Evolutionary conservation across 2,113 vertebrate species (phyloP), one percentile per base, ranked within the genome.

Genomic region (Lamprotornis superbus): DNA sequence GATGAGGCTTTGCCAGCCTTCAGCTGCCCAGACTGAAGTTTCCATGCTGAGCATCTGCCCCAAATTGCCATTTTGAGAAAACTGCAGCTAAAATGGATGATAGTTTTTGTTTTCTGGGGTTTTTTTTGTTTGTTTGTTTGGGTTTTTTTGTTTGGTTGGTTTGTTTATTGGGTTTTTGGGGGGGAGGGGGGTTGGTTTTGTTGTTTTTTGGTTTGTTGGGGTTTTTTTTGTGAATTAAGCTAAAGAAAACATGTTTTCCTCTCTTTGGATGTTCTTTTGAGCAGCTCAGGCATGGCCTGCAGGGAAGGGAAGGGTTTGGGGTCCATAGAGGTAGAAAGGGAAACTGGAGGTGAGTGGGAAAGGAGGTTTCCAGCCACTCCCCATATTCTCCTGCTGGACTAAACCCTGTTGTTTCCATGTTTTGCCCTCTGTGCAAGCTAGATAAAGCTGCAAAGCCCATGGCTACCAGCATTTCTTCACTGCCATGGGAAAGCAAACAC

Each of bases 21-120:
- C 80, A 79, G 47, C 59, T 67, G 10, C 31, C 91, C 73, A 55
- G 60, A 73, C 33, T 47, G 39, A 91, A 83, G 53, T 93, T 95
- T 94, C 83, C 25, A 27, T 46, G 83, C 61, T 63, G 40, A 77
- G 52, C 1, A 2, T n/a, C 56, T 87, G 77, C n/a, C 53, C 73
- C 49, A 49, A 24, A 42, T 52, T 68, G 64, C 17, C 16, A 56
- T 87, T 87, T 55, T 94, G 68, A 92, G 44, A 71, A 89, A 84
- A 81, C 15, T 42, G 35, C 47, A 75, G 60, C 57, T 87, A 39
- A 87, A 89, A 79, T 56, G 40, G 40, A 42, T 68, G 33, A 79
- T 7, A 1, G 1, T 0, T 13, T 27, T 31, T 31, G 17, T 10
- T 53, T 31, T 18, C 17, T 17, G 27, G 27, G 16, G 22, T 8